A percentile compares a stretch with the other conserved stretches of the same genome.
phyloP scores from a whole-genome alignment of 1,140 invertebrate genomes.

The Galleria mellonella region DNA sequence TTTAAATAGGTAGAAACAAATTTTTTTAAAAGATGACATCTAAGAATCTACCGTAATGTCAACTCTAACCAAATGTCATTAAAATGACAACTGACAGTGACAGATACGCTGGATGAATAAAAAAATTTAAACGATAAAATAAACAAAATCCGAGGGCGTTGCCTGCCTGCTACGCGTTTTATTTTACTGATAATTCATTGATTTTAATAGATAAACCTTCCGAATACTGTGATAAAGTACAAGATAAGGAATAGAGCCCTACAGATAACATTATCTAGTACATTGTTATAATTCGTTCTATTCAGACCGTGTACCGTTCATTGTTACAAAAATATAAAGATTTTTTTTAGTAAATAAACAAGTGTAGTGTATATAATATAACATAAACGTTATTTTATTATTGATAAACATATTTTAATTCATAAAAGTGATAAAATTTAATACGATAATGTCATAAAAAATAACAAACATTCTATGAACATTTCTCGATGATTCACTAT shows the following conservation, averaged over 20 bases:
- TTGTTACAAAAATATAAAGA: not conserved
- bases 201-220: constrained; percentile 45
- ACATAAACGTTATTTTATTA: not conserved
- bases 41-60: no score
- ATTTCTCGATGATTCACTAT: constrained; percentile 16
- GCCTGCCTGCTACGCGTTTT: not conserved
- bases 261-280: constrained; percentile 15
- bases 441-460: not conserved
- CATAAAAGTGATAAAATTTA: constrained; percentile 11
- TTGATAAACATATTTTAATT: constrained; percentile 17
- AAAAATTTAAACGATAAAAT: no score
- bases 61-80: no score
- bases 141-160: not conserved
- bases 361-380: not conserved
- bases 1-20: no score
- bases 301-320: not conserved
- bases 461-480: not conserved
- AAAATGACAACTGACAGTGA: no score
- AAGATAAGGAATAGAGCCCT: constrained; percentile 36
- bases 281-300: not conserved
- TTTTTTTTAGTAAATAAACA: not conserved
- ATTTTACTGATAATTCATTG: constrained; percentile 45
- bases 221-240: constrained; percentile 21
- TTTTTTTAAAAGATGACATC: no score
- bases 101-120: no score